phyloP scores from a whole-genome alignment of 2,888 invertebrate genomes.

The Agrotis ipsilon region DNA sequence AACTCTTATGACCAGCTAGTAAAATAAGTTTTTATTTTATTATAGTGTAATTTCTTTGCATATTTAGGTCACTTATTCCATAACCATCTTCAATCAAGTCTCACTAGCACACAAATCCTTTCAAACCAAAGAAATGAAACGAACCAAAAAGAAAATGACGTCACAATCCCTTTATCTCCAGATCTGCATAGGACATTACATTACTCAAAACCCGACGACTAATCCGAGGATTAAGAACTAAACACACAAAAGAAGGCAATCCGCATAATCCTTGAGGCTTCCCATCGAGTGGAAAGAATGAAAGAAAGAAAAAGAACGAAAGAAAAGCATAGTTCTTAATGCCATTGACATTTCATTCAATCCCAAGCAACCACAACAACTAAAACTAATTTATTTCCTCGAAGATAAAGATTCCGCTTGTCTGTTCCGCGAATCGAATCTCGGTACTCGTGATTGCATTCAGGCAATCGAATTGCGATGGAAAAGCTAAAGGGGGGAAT shows the following conservation, averaged over 20 bases:
- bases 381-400: conserved; percentile 66
- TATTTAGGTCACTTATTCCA: neutral
- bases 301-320: conserved; percentile 18
- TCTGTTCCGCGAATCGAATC: conserved; percentile 66
- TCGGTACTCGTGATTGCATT: conserved; percentile 64
- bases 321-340: conserved; percentile 56
- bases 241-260: conserved; percentile 35
- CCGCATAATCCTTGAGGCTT: conserved; percentile 22
- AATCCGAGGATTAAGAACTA: conserved; percentile 36
- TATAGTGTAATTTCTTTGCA: no score
- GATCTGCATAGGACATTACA: conserved; percentile 25
- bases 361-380: conserved; percentile 58
- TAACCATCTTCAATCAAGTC: neutral
- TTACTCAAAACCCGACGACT: conserved; percentile 4
- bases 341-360: conserved; percentile 65
- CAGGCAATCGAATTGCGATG: conserved; percentile 57
- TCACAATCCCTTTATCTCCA: conserved; percentile 3
- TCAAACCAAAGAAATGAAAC: neutral
- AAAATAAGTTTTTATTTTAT: no score
- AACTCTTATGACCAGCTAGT: no score
- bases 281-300: conserved; percentile 27
- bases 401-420: conserved; percentile 62
- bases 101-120: neutral
- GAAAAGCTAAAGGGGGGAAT: conserved; percentile 58
- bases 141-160: conserved; percentile 1